These are phyloP conservation scores for Riparia riparia DNA, from an alignment of 2,113 vertebrate species.

Conservation along the genomic window DNA sequence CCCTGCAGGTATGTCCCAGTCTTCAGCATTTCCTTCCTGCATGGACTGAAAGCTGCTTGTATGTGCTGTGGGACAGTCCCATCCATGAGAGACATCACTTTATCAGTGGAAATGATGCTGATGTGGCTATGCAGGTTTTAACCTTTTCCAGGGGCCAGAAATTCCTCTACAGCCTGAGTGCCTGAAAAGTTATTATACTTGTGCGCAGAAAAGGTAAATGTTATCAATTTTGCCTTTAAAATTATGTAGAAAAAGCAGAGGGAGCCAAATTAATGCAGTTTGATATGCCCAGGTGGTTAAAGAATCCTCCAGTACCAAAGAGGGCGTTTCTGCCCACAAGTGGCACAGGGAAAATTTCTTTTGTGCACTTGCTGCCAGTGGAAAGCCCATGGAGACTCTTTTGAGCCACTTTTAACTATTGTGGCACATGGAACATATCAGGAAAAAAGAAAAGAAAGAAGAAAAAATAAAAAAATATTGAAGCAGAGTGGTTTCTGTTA, in stretches of 20 bases:
- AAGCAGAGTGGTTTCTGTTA: not conserved
- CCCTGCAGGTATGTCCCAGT: not conserved
- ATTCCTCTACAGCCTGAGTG: not conserved
- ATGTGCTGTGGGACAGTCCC: not conserved
- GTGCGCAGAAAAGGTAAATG: not conserved
- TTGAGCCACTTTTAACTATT: not conserved
- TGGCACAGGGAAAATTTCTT: not conserved
- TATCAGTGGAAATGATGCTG: not conserved
- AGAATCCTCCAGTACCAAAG: not conserved
- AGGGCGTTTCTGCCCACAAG: not conserved
- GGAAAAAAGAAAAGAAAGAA: not conserved
- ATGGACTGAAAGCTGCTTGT: not conserved
- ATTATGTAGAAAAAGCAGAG: not conserved
- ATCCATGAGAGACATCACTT: not conserved
- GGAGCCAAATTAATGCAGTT: not conserved
- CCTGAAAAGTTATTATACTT: not conserved
- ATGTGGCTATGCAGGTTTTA: fast-evolving
- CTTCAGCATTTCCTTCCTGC: not conserved
- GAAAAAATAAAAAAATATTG: not conserved
- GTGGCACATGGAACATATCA: not conserved
- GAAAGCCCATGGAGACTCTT: not conserved
- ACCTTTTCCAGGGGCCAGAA: not conserved
- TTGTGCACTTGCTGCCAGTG: not conserved
- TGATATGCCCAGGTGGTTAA: not conserved
- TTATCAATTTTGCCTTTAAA: not conserved